These are phyloP conservation scores for Brachionus sp. DNA, from an alignment of 1,140 invertebrate genomes.

Conservation along the genomic window DNA sequence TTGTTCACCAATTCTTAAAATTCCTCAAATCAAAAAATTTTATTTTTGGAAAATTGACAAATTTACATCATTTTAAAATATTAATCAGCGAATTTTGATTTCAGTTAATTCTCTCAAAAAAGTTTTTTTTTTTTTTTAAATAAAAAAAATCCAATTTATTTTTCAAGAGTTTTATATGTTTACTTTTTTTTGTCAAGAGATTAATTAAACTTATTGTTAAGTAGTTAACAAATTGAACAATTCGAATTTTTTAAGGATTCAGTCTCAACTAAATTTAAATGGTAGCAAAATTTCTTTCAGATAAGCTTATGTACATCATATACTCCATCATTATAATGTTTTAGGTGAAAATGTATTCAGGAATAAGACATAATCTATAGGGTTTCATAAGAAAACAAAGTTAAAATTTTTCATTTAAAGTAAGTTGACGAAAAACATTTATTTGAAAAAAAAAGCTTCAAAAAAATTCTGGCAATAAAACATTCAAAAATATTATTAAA, in stretches of 20 bases:
- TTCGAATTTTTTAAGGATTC: background rate
- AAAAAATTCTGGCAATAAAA: no score
- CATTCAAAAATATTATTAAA: no score
- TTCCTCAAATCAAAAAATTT: background rate
- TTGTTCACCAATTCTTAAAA: conserved; percentile 28
- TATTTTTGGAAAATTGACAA: background rate
- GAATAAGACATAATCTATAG: background rate
- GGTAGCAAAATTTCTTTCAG: background rate
- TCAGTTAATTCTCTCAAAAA: background rate
- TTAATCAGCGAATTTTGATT: background rate
- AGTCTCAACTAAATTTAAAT: background rate
- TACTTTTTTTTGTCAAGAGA: background rate
- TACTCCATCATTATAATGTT: background rate
- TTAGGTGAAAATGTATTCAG: background rate
- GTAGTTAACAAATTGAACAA: background rate
- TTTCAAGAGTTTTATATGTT: background rate
- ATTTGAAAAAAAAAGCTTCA: no score
- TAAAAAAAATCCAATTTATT: background rate
- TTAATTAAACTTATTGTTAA: background rate
- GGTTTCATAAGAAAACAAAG: background rate
- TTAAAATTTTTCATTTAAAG: background rate
- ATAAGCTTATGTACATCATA: background rate
- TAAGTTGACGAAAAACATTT: no score
- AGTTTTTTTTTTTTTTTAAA: background rate
- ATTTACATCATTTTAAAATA: background rate